Conservation (phyloP, 1,140 invertebrate genomes). For the Palaemon carinicauda region DNA sequence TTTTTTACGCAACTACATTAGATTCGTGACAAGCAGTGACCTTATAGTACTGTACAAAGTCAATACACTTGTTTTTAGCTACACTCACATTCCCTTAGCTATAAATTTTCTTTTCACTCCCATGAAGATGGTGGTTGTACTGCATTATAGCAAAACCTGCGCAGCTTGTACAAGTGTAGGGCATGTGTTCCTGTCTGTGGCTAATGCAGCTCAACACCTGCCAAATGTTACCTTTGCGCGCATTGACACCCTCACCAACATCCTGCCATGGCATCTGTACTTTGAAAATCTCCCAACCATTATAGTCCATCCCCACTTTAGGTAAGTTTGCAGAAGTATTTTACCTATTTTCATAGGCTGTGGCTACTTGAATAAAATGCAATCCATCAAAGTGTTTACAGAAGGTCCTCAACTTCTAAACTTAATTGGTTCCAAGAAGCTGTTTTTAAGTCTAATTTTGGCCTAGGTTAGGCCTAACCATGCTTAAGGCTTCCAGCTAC, state of each 20-base stretch:
- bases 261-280: slow-evolving; percentile 39
- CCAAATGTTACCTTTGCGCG: slow-evolving; percentile 36
- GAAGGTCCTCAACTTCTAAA: too few relatives aligned
- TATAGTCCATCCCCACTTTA: slow-evolving; percentile 28
- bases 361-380: too few relatives aligned
- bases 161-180: slow-evolving; percentile 33
- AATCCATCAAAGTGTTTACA: too few relatives aligned
- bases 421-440: too few relatives aligned
- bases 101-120: neutral
- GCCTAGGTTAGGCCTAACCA: too few relatives aligned
- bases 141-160: slow-evolving; percentile 40
- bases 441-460: too few relatives aligned
- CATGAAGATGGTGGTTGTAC: slow-evolving; percentile 36
- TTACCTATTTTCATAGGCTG: neutral
- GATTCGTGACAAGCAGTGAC: too few relatives aligned
- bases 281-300: slow-evolving; percentile 40
- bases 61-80: neutral
- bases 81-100: neutral
- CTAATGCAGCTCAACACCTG: slow-evolving; percentile 5
- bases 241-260: slow-evolving; percentile 16
- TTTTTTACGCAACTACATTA: too few relatives aligned
- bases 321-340: neutral
- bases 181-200: slow-evolving; percentile 31
- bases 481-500: too few relatives aligned
- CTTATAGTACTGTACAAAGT: neutral